Evolutionary conservation across 2,797 vertebrate genomes (phyloP), one percentile per base, ranked within the genome.

Genomic region (Borostomias antarcticus): DNA sequence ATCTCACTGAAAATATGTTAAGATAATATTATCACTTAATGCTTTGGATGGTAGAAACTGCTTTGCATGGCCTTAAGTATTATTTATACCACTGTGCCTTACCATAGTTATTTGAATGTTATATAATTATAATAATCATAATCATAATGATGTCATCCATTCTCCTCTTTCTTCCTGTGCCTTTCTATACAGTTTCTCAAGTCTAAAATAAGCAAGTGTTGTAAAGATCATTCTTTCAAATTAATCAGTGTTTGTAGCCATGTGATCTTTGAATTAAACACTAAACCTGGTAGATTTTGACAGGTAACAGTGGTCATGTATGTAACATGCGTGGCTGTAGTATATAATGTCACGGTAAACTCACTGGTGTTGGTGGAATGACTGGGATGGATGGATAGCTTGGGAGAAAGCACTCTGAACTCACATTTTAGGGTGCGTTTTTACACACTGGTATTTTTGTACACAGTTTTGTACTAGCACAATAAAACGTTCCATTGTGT

Each of bases 401-500:
- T 23, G 21, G 19, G 35, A 58, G 35, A 30, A 23, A 35, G 4
- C 17, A 17, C 9, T 57, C 3, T 9, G n/a, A 17, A n/a, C 2
- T n/a, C 21, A 23, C 30, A 32, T 43, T 43, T 23, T 28, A 25
- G 9, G 6, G n/a, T 35, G 10, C 10, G n/a, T 52, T 64, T 37
- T 40, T 25, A 19, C 40, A 21, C 29, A 37, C 29, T 35, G n/a
- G 35, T 58, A 58, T 58, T 58, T 58, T 33, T 58, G n/a, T 32
- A 58, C 29, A 21, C 50, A 40, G 21, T 8, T 59, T 15, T 5
- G n/a, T 1, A 45, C 40, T n/a, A 45, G 40, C 40, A 45, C 15
- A 45, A 45, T 45, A n/a, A 1, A 45, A n/a, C n/a, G 40, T 45
- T n/a, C n/a, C n/a, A n/a, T n/a, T n/a, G n/a, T n/a, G 40, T 45